phyloP scores from a whole-genome alignment of 2,888 invertebrate genomes.

The Xestoiulus laeticollis region DNA sequence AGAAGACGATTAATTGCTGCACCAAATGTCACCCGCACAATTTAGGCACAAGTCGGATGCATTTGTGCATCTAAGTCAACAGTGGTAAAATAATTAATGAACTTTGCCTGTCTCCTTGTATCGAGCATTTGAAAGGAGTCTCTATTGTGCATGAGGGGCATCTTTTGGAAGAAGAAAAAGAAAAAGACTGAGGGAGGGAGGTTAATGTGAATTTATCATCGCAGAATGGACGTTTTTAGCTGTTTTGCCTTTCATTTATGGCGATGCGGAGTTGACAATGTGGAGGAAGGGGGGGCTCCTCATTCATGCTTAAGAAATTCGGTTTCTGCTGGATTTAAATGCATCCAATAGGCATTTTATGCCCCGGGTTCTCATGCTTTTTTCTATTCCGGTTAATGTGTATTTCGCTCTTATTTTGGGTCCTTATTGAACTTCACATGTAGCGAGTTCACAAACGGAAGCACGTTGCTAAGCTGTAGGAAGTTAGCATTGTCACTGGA shows the following conservation, averaged over 20 bases:
- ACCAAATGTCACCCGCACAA: neutral
- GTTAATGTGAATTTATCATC: neutral
- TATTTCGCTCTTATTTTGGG: neutral
- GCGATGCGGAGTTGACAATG: neutral
- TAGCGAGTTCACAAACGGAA: neutral
- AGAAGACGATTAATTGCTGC: neutral
- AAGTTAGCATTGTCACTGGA: neutral
- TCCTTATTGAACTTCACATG: neutral
- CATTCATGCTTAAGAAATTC: neutral
- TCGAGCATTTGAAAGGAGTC: neutral
- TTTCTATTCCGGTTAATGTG: neutral
- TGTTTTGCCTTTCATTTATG: constrained; percentile 11
- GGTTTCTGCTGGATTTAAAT: neutral
- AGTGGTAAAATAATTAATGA: constrained; percentile 11
- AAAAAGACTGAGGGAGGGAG: neutral
- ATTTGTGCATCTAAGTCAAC: neutral
- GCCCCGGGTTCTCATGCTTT: neutral
- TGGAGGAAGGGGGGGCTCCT: too few species aligned
- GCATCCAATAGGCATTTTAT: neutral
- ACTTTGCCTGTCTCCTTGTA: neutral
- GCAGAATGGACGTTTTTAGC: neutral
- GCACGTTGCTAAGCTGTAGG: neutral
- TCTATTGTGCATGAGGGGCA: neutral
- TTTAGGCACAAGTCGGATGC: neutral
- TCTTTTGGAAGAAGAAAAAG: neutral